phyloP scores from a whole-genome alignment of 2,113 vertebrate species.

The Amazona vittata region DNA sequence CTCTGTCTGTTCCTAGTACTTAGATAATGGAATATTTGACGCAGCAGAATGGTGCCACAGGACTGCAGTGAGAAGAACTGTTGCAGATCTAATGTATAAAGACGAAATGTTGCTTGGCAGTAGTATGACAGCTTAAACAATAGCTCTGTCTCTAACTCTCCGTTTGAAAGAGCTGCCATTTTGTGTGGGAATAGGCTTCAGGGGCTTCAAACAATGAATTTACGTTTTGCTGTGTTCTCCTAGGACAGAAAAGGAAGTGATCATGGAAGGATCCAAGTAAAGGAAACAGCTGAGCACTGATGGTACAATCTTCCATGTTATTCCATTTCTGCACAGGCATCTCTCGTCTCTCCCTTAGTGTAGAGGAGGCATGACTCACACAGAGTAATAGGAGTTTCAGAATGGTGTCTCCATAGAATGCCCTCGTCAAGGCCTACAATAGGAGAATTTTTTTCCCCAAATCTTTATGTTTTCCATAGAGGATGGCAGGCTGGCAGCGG shows the following conservation, averaged over 20 bases:
- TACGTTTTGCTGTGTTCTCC: neutral
- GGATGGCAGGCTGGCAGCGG: neutral
- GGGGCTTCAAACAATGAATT: neutral
- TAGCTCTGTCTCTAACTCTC: neutral
- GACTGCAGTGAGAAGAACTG: neutral
- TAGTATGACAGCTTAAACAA: neutral
- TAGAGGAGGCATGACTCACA: neutral
- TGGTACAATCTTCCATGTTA: neutral
- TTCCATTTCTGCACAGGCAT: neutral
- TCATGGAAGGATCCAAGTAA: neutral
- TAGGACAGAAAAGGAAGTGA: neutral
- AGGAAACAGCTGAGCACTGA: neutral
- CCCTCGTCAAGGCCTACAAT: neutral
- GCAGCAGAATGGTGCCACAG: neutral
- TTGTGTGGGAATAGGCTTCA: neutral
- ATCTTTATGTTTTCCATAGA: neutral
- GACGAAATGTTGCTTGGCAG: neutral
- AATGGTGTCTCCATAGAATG: neutral
- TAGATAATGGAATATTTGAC: neutral
- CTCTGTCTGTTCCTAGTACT: neutral
- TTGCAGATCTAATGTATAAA: neutral
- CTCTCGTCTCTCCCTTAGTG: neutral
- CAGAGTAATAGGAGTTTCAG: neutral
- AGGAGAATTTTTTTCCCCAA: neutral
- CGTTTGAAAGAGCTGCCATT: neutral